Evolutionary conservation across 92 coral and sea anemone species (phyloP).

Genomic region (Porites cylindrica): DNA sequence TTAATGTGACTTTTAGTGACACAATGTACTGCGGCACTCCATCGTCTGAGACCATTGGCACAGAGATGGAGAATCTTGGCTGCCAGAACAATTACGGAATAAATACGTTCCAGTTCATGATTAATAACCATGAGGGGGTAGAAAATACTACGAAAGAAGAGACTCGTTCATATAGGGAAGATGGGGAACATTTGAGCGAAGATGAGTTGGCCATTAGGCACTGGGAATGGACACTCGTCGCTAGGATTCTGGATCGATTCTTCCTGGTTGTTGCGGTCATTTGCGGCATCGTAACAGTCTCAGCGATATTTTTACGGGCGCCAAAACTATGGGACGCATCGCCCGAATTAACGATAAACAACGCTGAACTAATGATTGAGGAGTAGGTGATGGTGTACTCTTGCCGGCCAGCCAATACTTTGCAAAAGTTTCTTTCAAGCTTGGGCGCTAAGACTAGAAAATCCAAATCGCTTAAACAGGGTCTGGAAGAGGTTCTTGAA

Average conservation of each 20-base stretch:
- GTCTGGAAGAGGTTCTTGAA: too few species aligned
- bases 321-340: conserved; percentile 63
- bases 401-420: too few species aligned
- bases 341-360: conserved; percentile 4
- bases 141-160: conserved; percentile 34
- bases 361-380: conserved; percentile 30
- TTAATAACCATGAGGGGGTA: conserved; percentile 17
- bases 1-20: conserved; percentile 39
- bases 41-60: conserved; percentile 5
- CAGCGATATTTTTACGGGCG: conserved; percentile 84
- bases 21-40: conserved; percentile 23
- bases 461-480: too few species aligned
- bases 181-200: conserved; percentile 58
- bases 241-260: conserved; percentile 82
- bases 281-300: conserved; percentile 80
- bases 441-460: too few species aligned
- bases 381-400: not conserved
- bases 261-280: conserved; percentile 78
- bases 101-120: conserved; percentile 38
- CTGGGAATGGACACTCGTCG: conserved; percentile 89
- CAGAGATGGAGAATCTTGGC: conserved; percentile 46
- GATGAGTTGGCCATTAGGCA: conserved; percentile 76
- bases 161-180: conserved; percentile 44
- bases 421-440: too few species aligned
- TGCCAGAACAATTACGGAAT: conserved; percentile 22